phyloP scores from a whole-genome alignment of 2,797 vertebrate genomes.

The Petrocephalus schoutedeni region DNA sequence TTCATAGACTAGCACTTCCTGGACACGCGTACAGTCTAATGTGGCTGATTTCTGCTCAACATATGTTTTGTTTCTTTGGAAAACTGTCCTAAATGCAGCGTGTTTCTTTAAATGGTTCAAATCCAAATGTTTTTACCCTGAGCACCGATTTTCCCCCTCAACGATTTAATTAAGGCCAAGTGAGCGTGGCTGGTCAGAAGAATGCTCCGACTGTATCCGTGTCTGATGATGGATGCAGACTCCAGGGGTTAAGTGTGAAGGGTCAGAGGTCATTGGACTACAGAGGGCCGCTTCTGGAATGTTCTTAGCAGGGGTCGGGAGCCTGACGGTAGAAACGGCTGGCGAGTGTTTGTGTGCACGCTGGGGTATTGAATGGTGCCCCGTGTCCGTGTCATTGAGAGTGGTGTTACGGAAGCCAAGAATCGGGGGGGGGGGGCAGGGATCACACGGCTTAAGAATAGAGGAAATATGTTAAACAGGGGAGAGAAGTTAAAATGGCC shows the following conservation, averaged over 20 bases:
- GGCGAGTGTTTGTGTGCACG: background rate
- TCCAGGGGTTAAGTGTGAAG: background rate
- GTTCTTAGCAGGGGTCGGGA: background rate
- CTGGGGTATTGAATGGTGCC: background rate
- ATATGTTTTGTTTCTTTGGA: background rate
- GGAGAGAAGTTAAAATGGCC: background rate
- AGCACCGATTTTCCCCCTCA: background rate
- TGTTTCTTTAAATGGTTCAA: background rate
- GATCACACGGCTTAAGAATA: background rate
- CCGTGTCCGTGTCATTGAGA: background rate
- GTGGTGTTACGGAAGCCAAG: background rate
- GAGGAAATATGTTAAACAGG: background rate
- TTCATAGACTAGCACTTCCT: background rate
- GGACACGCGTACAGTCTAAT: background rate
- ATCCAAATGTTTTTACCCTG: background rate
- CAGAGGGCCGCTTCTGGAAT: background rate
- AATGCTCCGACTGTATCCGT: background rate
- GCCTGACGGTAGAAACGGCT: background rate
- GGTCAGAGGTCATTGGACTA: background rate
- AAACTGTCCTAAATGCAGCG: background rate
- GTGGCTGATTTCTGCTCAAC: background rate
- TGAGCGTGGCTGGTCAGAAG: background rate
- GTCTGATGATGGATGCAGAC: background rate
- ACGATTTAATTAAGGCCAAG: background rate
- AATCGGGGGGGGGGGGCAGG: background rate